Conservation (phyloP, 2,888 invertebrate genomes). For the Aporophyla lueneburgensis region DNA sequence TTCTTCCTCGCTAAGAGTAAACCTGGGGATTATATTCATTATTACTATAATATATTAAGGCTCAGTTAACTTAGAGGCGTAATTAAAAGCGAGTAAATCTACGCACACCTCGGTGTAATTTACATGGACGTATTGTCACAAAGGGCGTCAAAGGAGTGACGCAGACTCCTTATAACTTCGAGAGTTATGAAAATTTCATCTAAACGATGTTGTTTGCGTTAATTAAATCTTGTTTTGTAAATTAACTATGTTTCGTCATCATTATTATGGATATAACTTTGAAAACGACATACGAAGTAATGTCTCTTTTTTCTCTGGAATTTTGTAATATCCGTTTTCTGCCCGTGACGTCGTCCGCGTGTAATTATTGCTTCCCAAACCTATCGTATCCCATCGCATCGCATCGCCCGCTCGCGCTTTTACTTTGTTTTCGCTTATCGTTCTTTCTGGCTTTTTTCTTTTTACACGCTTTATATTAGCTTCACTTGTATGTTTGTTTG, state of each 20-base stretch:
- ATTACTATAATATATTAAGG: conserved; percentile 71
- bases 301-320: not conserved
- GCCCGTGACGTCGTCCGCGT: not conserved
- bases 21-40: conserved; percentile 66
- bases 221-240: conserved; percentile 62
- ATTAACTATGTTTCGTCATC: conserved; percentile 32
- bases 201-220: conserved; percentile 50
- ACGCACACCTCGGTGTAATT: conserved; percentile 59
- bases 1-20: conserved; percentile 62
- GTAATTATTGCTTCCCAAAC: not conserved
- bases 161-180: conserved; percentile 53
- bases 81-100: conserved; percentile 74
- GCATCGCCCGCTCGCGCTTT: not conserved
- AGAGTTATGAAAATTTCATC: conserved; percentile 62
- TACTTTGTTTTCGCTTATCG: not conserved
- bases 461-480: too few relatives aligned
- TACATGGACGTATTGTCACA: conserved; percentile 59
- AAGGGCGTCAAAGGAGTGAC: conserved; percentile 44
- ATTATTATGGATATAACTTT: conserved; percentile 10
- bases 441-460: not conserved
- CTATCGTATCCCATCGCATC: not conserved
- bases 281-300: conserved; percentile 10
- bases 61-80: conserved; percentile 69
- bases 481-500: too few relatives aligned
- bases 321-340: not conserved